phyloP scores from a whole-genome alignment of 1,140 invertebrate species.

The Drosophila trapezifrons region DNA sequence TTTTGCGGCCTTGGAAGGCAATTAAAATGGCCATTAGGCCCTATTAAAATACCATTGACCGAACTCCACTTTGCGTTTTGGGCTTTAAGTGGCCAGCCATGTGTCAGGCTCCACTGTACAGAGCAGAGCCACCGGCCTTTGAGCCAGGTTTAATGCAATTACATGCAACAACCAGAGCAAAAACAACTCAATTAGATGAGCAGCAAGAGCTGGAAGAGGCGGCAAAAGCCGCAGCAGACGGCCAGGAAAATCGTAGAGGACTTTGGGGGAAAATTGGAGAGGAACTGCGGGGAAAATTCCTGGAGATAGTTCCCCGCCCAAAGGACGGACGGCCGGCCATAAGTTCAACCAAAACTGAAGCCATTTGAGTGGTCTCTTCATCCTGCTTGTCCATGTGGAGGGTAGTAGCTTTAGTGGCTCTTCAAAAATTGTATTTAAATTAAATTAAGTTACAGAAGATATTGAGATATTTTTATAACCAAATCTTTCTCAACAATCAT shows the following conservation, averaged over 20 bases:
- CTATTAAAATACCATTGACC: slow-evolving; percentile 66
- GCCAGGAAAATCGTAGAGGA: not conserved
- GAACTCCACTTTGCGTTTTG: slow-evolving; percentile 20
- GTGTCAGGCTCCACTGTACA: slow-evolving; percentile 25
- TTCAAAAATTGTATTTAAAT: too few relatives aligned
- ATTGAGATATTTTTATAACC: too few relatives aligned
- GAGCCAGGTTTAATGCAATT: slow-evolving; percentile 62
- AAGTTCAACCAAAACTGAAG: too few relatives aligned
- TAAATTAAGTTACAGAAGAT: too few relatives aligned
- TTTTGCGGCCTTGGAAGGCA: slow-evolving; percentile 36
- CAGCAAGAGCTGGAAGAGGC: not conserved
- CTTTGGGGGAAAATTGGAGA: too few relatives aligned
- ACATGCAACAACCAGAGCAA: slow-evolving; percentile 49
- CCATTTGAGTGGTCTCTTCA: too few relatives aligned
- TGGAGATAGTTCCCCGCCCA: not conserved
- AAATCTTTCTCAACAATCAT: too few relatives aligned
- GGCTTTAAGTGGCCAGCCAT: slow-evolving; percentile 40
- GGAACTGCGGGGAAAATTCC: not conserved
- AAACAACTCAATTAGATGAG: slow-evolving; percentile 61
- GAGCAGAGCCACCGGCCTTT: slow-evolving; percentile 11
- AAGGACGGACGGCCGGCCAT: too few relatives aligned
- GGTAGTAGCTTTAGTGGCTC: too few relatives aligned
- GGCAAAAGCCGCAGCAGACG: too few relatives aligned
- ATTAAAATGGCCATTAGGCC: slow-evolving; percentile 65
- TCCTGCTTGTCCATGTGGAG: too few relatives aligned